Percentiles rank a stretch among this genome's conserved stretches.
Conservation (phyloP, 2,797 vertebrate species). For the Hoplostethus atlanticus region DNA sequence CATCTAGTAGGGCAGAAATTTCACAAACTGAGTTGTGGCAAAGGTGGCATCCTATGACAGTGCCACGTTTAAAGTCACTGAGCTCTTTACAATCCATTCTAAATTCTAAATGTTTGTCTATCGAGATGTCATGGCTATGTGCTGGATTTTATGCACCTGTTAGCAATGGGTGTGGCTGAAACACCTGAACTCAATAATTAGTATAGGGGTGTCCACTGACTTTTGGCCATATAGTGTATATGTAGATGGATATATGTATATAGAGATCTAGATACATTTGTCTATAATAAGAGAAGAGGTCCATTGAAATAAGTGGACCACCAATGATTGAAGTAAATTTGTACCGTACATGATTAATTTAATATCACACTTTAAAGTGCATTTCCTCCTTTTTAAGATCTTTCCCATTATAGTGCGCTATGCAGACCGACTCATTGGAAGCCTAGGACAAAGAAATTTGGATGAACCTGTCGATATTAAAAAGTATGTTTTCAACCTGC, state of each 20-base stretch:
- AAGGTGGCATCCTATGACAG: too few species aligned
- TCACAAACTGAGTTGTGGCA: too few species aligned
- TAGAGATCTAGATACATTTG: not conserved
- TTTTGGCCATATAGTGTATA: too few species aligned
- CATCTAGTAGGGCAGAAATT: too few species aligned
- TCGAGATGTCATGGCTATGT: too few species aligned
- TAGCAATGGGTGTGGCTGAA: too few species aligned
- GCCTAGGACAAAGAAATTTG: slow-evolving; percentile 75
- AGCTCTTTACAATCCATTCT: too few species aligned
- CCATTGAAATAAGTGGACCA: not conserved
- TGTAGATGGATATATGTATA: not conserved
- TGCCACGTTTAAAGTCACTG: too few species aligned
- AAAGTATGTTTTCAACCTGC: slow-evolving; percentile 79
- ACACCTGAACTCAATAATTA: too few species aligned
- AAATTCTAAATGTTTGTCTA: too few species aligned
- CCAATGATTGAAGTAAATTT: not conserved
- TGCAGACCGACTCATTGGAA: slow-evolving; percentile 82
- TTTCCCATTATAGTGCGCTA: slow-evolving; percentile 86
- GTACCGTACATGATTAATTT: not conserved
- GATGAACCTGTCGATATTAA: slow-evolving; percentile 78
- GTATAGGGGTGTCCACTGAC: too few species aligned
- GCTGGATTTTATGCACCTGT: too few species aligned
- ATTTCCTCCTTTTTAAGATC: slow-evolving; percentile 74
- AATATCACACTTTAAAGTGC: not conserved
- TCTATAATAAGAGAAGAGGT: not conserved